Evolutionary conservation across 1,140 invertebrate species (phyloP), one percentile per base, ranked within the genome.

Genomic region (Hyposmocoma kahamanoa): DNA sequence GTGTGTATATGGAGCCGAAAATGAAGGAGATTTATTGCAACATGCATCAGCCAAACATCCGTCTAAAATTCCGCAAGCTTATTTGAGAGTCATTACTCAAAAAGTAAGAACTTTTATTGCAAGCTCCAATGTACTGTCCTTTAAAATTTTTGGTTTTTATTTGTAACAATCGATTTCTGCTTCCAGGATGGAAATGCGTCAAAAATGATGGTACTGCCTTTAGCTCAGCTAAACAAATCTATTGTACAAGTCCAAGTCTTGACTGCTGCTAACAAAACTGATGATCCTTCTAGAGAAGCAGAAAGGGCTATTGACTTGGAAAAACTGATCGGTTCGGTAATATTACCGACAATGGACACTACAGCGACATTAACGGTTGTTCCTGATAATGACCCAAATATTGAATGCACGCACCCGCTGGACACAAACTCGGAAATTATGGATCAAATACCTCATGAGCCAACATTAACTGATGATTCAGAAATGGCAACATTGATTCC

Each of bases 31-130:
- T 1, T 85, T 92, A 34, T 84, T 91, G 36, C 80, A 86, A 3
- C 91, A 93, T 62, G 72, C 90, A 0, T 68, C 85, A 0, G 80
- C 87, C 5, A 87, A 87, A 17, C 91, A 93, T 57, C 83, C 88
- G 0, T 76, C 88, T 1, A 88, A 88, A 26, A 81, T 84, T 17
- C 89, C 87, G 0, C 70, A 77, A 24, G 71, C 80, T 0, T 85
- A 82, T 28, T 28, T 84, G 8, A 62, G 79, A 47, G 63, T 74
- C 20, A 77, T 78, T 19, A 74, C 10, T 2, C 32, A 36, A 8
- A 17, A 36, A 17, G 32, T 36, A 36, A 36, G 28, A 30, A n/a
- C n/a, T n/a, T n/a, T n/a, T n/a, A n/a, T n/a, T n/a, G n/a, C n/a
- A n/a, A n/a, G n/a, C n/a, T n/a, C n/a, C n/a, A n/a, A n/a, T n/a